Conservation (phyloP, 2,888 invertebrate genomes). For the Apeira syringaria region DNA sequence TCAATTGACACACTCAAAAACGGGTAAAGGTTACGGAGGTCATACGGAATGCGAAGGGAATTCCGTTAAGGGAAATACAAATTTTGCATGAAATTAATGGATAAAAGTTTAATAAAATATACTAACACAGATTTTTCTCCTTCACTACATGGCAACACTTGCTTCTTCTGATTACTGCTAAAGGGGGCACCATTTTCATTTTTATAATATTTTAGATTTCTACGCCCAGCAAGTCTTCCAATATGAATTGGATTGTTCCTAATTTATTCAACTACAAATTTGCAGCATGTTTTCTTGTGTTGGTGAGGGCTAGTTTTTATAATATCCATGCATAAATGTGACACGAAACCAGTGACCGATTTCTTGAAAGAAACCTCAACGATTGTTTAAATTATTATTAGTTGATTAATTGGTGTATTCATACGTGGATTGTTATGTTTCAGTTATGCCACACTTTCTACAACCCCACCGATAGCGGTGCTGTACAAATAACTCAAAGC, state of each 20-base stretch:
- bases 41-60: too few relatives aligned
- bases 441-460: constrained; percentile 85
- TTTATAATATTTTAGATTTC: too few relatives aligned
- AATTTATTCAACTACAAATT: constrained; percentile 56
- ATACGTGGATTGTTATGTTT: constrained; percentile 61
- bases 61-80: too few relatives aligned
- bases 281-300: constrained; percentile 51
- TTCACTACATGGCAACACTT: too few relatives aligned
- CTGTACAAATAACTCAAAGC: constrained; percentile 90
- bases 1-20: too few relatives aligned
- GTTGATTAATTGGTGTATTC: constrained; percentile 60
- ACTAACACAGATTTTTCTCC: too few relatives aligned
- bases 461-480: constrained; percentile 91
- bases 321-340: background rate
- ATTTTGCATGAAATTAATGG: too few relatives aligned
- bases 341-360: constrained; percentile 16
- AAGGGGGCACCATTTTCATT: too few relatives aligned
- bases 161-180: too few relatives aligned
- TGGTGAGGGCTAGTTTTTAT: constrained; percentile 53
- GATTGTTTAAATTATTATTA: constrained; percentile 59
- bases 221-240: too few relatives aligned
- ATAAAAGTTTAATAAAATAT: too few relatives aligned
- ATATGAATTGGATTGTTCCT: constrained; percentile 50
- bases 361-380: constrained; percentile 34
- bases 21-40: too few relatives aligned